Evolutionary conservation across 2,113 vertebrate species (phyloP), one percentile per base, ranked within the genome.

Genomic region (Galemys pyrenaicus): DNA sequence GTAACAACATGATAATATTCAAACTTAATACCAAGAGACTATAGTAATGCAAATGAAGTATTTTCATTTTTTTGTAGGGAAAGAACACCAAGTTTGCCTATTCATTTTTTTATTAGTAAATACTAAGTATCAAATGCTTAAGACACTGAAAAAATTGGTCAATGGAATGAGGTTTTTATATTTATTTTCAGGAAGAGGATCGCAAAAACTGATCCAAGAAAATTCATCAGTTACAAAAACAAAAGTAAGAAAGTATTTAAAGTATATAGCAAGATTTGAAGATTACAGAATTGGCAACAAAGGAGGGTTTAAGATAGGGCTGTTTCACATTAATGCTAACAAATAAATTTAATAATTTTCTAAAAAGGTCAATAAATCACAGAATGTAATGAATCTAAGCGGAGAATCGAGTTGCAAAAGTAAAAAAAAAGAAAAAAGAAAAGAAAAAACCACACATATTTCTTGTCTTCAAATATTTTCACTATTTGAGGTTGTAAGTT

Each of bases 341-440:
- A 94, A 95, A 91, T 75, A 79, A 30, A 89, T 75, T 86, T 94
- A 89, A 78, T 83, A 74, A 85, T n/a, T 85, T 92, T 90, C 71
- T 96, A 70, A 78, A 78, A 49, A 20, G 7, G 30, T 64, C 79
- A 78, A 39, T 80, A 71, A 96, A 90, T n/a, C 77, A 91, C 49
- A 93, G 37, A 94, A 77, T 82, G 9, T 73, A 62, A 89, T 83
- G 37, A 89, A 87, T 75, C 54, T 86, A 74, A 44, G 65, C 88
- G 11, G 32, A 93, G 54, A 83, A 90, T 0, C 79, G 13, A 92
- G 49, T 30, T 74, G 6, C 74, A 96, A 91, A 86, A 89, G 13
- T 51, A 16, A 22, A 22, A 56, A 22, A 22, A 56, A 56, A 56
- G 49, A 54, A 54, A 17, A 62, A 17, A 84, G 92, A 90, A 41